Percentiles rank a stretch among this genome's conserved stretches.
Conservation (phyloP, 2,888 invertebrate genomes). For the Bombylius discolor region DNA sequence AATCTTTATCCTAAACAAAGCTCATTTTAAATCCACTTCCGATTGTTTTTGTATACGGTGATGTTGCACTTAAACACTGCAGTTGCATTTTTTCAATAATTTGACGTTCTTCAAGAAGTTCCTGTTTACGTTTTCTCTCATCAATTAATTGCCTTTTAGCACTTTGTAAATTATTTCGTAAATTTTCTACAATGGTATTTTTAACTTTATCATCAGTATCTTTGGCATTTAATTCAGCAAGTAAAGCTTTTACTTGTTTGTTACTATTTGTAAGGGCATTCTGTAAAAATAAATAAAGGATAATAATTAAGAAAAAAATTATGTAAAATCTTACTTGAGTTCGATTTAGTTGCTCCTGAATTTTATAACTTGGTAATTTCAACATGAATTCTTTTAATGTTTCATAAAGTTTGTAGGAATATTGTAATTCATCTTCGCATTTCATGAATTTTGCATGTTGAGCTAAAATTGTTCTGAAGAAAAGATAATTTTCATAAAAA, state of each 20-base stretch:
- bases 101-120: constrained; percentile 29
- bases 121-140: constrained; percentile 30
- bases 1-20: background rate
- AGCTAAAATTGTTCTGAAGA: constrained; percentile 26
- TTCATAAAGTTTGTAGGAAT: constrained; percentile 29
- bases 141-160: constrained; percentile 27
- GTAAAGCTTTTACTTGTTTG: constrained; percentile 29
- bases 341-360: constrained; percentile 30
- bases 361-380: constrained; percentile 31
- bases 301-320: background rate
- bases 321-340: constrained; percentile 24
- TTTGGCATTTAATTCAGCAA: constrained; percentile 28
- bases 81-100: constrained; percentile 30
- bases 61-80: constrained; percentile 32
- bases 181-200: constrained; percentile 23
- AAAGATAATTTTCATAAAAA: background rate
- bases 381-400: constrained; percentile 33
- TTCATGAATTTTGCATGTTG: constrained; percentile 28
- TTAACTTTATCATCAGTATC: constrained; percentile 28
- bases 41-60: constrained; percentile 25
- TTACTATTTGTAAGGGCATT: constrained; percentile 27
- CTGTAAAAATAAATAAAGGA: constrained; percentile 16
- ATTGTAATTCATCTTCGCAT: constrained; percentile 28
- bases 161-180: constrained; percentile 24
- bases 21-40: constrained; percentile 28